phyloP scores from a whole-genome alignment of 2,797 vertebrate genomes.

The Pristis pectinata region DNA sequence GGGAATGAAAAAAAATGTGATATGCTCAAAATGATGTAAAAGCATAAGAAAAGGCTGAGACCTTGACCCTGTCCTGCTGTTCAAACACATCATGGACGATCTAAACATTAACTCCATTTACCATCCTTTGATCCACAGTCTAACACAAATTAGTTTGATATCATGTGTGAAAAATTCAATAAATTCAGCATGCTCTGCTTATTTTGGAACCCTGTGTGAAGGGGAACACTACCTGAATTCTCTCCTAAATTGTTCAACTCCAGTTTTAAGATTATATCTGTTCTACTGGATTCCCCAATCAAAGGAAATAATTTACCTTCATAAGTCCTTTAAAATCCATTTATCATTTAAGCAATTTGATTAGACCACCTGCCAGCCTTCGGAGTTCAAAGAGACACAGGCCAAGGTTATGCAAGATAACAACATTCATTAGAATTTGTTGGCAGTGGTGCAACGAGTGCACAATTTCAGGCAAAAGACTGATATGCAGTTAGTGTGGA shows the following conservation, averaged over 20 bases:
- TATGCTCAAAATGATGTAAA: not conserved
- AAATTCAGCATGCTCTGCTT: not conserved
- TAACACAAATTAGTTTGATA: not conserved
- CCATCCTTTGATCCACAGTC: not conserved
- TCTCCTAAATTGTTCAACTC: not conserved
- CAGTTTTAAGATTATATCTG: not conserved
- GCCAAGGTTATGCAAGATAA: not conserved
- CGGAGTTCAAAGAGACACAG: not conserved
- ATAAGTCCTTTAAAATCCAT: not conserved
- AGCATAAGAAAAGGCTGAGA: not conserved
- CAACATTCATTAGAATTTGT: not conserved
- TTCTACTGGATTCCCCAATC: not conserved
- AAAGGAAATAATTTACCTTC: not conserved
- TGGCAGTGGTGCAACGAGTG: not conserved
- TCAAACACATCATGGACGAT: not conserved
- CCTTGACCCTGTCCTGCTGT: not conserved
- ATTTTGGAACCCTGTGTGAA: not conserved
- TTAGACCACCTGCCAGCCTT: not conserved
- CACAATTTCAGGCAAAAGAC: not conserved
- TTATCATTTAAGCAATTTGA: not conserved
- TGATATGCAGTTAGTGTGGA: not conserved
- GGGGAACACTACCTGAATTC: not conserved
- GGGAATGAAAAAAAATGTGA: not conserved
- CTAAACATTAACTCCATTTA: not conserved
- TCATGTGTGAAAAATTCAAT: not conserved